A percentile compares a stretch with the other conserved stretches of the same genome.
Evolutionary conservation across 2,113 vertebrate genomes (phyloP).

Genomic region (Chascanopsetta lugubris): DNA sequence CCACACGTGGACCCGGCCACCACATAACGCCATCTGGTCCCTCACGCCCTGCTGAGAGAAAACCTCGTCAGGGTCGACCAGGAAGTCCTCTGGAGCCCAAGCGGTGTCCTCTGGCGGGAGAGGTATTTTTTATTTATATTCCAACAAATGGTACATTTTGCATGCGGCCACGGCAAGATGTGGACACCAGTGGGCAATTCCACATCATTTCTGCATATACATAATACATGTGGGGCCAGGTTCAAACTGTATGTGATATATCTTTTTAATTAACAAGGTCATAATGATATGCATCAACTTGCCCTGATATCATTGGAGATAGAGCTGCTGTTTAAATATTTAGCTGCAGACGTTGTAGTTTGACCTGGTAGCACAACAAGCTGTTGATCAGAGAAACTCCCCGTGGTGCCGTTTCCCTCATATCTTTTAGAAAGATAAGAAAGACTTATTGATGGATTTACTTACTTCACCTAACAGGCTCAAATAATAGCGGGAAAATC

Average conservation of each 20-base stretch:
- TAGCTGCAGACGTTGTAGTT: constrained; percentile 21
- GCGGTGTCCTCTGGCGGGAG: constrained; percentile 8
- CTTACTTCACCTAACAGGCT: constrained; percentile 2
- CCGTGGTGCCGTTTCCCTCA: constrained; percentile 2
- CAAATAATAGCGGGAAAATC: not conserved
- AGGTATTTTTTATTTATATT: constrained; percentile 22
- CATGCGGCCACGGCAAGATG: not conserved
- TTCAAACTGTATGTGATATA: too few species aligned
- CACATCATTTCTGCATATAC: too few species aligned
- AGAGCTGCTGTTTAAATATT: constrained; percentile 36
- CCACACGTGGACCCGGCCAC: constrained; percentile 47
- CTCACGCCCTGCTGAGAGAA: constrained; percentile 20
- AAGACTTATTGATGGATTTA: constrained; percentile 16
- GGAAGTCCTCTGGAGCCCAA: constrained; percentile 11
- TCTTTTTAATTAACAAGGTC: not conserved
- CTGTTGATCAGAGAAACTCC: constrained; percentile 20
- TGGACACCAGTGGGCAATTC: too few species aligned
- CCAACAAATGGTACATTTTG: constrained; percentile 1
- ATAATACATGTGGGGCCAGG: too few species aligned
- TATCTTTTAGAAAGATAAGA: not conserved
- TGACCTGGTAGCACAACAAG: constrained; percentile 16
- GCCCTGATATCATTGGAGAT: constrained; percentile 1
- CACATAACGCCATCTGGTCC: constrained; percentile 55
- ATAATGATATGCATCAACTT: too few species aligned
- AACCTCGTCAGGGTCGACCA: constrained; percentile 43